These are phyloP conservation scores for Leistus spinibarbis DNA, from an alignment of 2,888 invertebrate genomes.

Conservation along the genomic window DNA sequence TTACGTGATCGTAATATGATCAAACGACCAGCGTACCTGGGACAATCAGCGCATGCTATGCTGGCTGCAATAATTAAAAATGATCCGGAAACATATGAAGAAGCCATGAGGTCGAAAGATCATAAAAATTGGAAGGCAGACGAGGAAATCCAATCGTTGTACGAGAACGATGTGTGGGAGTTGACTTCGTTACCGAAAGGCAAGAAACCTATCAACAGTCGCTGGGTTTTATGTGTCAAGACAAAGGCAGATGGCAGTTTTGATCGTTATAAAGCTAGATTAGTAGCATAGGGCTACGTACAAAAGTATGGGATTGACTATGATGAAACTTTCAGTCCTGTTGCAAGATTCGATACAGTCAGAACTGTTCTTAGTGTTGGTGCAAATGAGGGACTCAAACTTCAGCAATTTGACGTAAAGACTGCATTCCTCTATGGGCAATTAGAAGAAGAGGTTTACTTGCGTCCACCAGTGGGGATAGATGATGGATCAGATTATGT, in stretches of 20 bases:
- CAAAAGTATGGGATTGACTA: slow-evolving; percentile 46
- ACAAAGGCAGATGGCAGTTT: not conserved
- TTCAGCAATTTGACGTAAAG: slow-evolving; percentile 48
- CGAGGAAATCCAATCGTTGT: no score
- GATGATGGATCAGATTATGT: slow-evolving; percentile 45
- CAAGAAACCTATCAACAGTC: no score
- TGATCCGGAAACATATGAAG: no score
- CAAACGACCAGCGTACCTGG: no score
- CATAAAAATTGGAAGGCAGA: no score
- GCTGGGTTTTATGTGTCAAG: not conserved
- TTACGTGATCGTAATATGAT: no score
- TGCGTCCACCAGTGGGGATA: slow-evolving; percentile 50
- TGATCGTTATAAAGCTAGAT: not conserved
- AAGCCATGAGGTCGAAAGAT: no score
- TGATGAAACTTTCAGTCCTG: slow-evolving; percentile 48
- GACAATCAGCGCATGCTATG: no score
- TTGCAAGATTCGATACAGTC: slow-evolving; percentile 46
- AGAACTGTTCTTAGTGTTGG: slow-evolving; percentile 45
- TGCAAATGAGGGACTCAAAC: slow-evolving; percentile 41
- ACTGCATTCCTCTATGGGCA: slow-evolving; percentile 47
- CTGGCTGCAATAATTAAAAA: no score
- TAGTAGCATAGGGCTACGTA: slow-evolving; percentile 43
- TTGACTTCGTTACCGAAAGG: not conserved
- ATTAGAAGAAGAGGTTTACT: slow-evolving; percentile 48
- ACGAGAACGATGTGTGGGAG: no score